A percentile compares a stretch with the other conserved stretches of the same genome.
Conservation (phyloP, 2,797 vertebrate genomes). For the Xiphorhynchus erythropygius region DNA sequence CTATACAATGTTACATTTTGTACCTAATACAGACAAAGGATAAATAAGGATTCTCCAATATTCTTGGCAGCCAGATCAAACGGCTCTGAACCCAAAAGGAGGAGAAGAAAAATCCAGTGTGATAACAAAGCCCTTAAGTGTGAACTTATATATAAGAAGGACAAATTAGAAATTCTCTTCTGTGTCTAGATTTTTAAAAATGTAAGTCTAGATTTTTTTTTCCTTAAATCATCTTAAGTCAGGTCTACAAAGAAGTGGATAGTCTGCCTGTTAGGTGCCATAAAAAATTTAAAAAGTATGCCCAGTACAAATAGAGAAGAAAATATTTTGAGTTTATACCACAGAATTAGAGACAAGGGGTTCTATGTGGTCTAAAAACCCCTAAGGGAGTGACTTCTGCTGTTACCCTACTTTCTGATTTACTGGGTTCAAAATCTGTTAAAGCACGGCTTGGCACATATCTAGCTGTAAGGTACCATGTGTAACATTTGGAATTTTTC, state of each 20-base stretch:
- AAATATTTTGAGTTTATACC: background rate
- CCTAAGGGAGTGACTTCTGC: background rate
- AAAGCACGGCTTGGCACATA: background rate
- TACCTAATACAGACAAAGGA: background rate
- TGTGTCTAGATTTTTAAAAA: background rate
- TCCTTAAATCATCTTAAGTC: background rate
- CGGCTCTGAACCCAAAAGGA: background rate
- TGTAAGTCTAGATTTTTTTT: background rate
- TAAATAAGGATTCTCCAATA: background rate
- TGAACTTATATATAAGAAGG: background rate
- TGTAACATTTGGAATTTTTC: background rate
- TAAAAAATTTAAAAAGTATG: background rate
- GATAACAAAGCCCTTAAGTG: background rate
- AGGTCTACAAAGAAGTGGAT: background rate
- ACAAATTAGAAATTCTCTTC: background rate
- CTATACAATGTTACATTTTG: background rate
- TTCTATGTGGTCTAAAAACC: background rate
- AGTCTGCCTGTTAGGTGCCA: background rate
- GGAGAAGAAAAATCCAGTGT: background rate
- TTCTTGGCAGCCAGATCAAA: background rate
- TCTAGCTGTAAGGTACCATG: background rate
- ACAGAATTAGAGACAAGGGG: background rate
- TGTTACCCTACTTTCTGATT: background rate
- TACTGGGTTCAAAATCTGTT: background rate
- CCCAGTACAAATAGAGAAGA: background rate